Conservation (phyloP, 2,797 vertebrate species). For the Sphenopsis melanotis region DNA sequence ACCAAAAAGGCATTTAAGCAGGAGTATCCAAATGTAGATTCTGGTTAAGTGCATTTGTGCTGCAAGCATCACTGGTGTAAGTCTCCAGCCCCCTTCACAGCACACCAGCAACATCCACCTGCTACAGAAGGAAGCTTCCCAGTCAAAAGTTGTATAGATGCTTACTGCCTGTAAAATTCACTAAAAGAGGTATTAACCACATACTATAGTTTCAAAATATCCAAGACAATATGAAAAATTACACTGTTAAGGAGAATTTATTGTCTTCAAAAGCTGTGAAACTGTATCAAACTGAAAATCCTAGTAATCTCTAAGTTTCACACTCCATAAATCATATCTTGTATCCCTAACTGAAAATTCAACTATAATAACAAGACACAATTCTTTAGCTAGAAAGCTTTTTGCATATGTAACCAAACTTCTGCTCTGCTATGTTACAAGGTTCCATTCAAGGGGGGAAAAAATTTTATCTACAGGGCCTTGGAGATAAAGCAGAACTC, state of each 20-base stretch:
- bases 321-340: neutral
- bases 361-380: neutral
- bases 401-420: neutral
- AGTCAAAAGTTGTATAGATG: neutral
- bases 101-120: neutral
- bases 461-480: accelerated
- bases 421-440: neutral
- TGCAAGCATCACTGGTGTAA: neutral
- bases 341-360: neutral
- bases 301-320: neutral
- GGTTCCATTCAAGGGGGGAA: neutral
- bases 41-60: accelerated
- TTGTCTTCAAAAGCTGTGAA: neutral
- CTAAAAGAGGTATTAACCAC: neutral
- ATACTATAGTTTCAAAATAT: neutral
- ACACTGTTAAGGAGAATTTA: neutral
- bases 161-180: neutral
- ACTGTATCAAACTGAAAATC: neutral
- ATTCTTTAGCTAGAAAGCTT: neutral
- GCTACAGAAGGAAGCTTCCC: neutral
- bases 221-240: neutral
- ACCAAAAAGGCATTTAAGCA: neutral
- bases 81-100: neutral
- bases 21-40: neutral
- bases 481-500: neutral